These are phyloP conservation scores for Asarcornis scutulata DNA, from an alignment of 2,113 vertebrate species.

Conservation along the genomic window DNA sequence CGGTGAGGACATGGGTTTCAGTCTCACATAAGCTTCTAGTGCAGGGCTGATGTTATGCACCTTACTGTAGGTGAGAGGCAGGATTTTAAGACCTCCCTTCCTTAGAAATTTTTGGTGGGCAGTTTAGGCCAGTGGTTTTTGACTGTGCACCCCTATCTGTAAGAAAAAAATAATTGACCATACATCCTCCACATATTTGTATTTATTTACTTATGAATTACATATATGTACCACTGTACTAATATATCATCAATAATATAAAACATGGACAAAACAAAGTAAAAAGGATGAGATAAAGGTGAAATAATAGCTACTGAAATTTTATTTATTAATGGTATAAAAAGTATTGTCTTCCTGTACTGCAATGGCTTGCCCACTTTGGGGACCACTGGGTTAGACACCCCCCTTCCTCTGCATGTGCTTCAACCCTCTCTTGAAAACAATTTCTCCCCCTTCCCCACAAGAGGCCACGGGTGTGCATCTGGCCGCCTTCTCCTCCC, in stretches of 20 bases:
- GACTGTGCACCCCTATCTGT: neutral
- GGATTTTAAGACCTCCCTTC: neutral
- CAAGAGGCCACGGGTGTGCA: fast-evolving
- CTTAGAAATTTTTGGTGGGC: neutral
- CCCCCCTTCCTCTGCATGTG: too few relatives aligned
- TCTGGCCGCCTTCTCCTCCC: neutral
- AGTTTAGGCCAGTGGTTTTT: neutral
- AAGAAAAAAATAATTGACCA: neutral
- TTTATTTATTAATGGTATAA: neutral
- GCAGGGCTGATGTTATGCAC: neutral
- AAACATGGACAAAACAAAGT: neutral
- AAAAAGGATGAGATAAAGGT: neutral
- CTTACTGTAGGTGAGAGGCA: neutral
- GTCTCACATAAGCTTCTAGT: neutral
- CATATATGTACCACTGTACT: neutral
- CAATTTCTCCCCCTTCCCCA: neutral
- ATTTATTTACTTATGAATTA: neutral
- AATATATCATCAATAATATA: neutral
- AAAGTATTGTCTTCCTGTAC: fast-evolving
- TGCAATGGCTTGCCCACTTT: neutral
- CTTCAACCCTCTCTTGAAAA: neutral
- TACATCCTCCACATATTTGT: fast-evolving
- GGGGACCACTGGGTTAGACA: neutral
- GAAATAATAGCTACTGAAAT: neutral
- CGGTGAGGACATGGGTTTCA: neutral